These are phyloP conservation scores for Philopotamus ludificatus DNA, from an alignment of 1,140 invertebrate genomes.

Conservation along the genomic window DNA sequence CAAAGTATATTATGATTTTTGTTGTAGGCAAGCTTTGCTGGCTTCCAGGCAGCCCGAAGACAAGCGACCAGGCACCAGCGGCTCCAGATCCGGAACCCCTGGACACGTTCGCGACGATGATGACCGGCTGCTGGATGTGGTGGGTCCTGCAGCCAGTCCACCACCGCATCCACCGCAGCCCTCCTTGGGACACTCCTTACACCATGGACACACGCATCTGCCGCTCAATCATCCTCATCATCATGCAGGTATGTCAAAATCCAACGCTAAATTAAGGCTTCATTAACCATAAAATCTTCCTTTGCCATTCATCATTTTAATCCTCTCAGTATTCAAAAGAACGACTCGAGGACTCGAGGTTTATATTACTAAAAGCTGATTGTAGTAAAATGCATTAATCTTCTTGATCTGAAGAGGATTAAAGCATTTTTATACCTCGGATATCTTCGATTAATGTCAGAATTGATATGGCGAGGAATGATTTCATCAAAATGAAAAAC, in stretches of 20 bases:
- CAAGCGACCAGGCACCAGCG: slow-evolving; percentile 44
- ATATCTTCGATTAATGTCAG: too few relatives aligned
- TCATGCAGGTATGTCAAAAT: slow-evolving; percentile 45
- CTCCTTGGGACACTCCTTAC: slow-evolving; percentile 13
- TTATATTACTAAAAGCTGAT: too few relatives aligned
- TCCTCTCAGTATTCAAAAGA: too few relatives aligned
- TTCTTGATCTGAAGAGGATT: too few relatives aligned
- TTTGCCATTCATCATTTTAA: too few relatives aligned
- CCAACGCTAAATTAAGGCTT: not conserved
- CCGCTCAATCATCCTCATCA: slow-evolving; percentile 46
- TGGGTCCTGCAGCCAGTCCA: slow-evolving; percentile 76
- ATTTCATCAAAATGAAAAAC: too few relatives aligned
- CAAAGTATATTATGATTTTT: slow-evolving; percentile 11
- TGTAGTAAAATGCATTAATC: too few relatives aligned
- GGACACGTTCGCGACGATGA: slow-evolving; percentile 70
- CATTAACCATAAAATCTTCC: not conserved
- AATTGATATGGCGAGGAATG: too few relatives aligned
- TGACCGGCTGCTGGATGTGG: slow-evolving; percentile 84
- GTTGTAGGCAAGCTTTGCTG: slow-evolving; percentile 81
- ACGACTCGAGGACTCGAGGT: too few relatives aligned
- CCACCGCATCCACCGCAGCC: slow-evolving; percentile 55
- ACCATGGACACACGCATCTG: slow-evolving; percentile 27
- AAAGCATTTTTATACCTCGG: too few relatives aligned
- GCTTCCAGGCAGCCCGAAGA: slow-evolving; percentile 64
- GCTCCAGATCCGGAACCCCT: slow-evolving; percentile 48